These are phyloP conservation scores for Tholera decimalis DNA, from an alignment of 2,888 invertebrate species.

Conservation along the genomic window DNA sequence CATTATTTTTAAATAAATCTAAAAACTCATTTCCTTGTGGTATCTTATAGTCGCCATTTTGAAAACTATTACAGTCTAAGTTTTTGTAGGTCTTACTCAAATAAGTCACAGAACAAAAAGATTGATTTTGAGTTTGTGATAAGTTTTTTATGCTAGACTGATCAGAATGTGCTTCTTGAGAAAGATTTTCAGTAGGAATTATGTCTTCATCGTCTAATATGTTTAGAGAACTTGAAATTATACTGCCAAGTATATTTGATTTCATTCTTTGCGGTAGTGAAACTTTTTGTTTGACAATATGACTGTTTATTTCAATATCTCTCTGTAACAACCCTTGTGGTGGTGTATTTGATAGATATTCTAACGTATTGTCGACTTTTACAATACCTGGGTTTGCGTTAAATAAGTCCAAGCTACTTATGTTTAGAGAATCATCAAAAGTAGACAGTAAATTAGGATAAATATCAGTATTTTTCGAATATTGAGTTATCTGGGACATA, in stretches of 20 bases:
- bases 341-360: neutral
- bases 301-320: constrained; percentile 7
- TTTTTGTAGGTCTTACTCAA: constrained; percentile 81
- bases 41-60: constrained; percentile 70
- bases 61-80: constrained; percentile 79
- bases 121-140: constrained; percentile 66
- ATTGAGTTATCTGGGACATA: neutral
- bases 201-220: constrained; percentile 73
- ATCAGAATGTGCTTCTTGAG: constrained; percentile 60
- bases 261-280: constrained; percentile 19
- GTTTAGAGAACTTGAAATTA: constrained; percentile 78
- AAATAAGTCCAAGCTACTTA: neutral
- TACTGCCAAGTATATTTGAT: constrained; percentile 64
- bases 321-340: neutral
- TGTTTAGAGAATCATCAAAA: constrained; percentile 8
- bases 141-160: constrained; percentile 58
- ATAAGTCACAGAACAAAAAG: constrained; percentile 75
- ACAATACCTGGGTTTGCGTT: neutral
- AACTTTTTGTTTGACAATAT: constrained; percentile 7
- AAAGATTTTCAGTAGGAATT: constrained; percentile 48
- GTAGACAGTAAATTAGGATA: neutral
- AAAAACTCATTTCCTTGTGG: constrained; percentile 72
- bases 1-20: constrained; percentile 70
- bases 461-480: constrained; percentile 1
- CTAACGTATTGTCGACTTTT: neutral